Evolutionary conservation across 2,797 vertebrate genomes (phyloP), one percentile per base, ranked within the genome.

Genomic region (Scolopax bukidnonensis): DNA sequence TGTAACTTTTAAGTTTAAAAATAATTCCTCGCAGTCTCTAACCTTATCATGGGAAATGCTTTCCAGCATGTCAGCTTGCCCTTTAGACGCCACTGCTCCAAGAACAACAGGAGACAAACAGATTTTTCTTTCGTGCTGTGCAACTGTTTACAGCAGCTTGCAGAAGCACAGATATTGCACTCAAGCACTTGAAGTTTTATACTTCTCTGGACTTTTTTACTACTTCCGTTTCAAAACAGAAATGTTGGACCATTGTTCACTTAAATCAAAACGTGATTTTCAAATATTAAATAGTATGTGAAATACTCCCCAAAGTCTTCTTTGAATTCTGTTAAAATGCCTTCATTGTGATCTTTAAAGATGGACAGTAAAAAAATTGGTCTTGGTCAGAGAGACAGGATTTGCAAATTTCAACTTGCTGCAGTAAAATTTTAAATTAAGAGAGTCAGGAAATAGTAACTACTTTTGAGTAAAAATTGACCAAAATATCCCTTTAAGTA

Each of bases 1-100:
- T 91, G 54, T 51, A 91, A 94, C 89, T 75, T 89, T 14, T 61
- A 71, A 92, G 93, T 89, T 93, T 90, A 97, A 96, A 96, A 96
- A 95, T 92, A 96, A 93, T 56, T 94, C 53, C 59, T 91, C 63
- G 11, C 65, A 73, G 80, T 67, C 85, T 86, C 73, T 76, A 91
- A 84, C 79, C 79, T 94, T 94, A 93, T 90, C 84, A 75, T 10
- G 24, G 61, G 82, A 93, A 97, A 73, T 65, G 54, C 84, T 86
- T 91, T 92, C 73, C 76, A 92, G 94, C 50, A 84, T 90, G 89
- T 96, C 95, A 95, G 20, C 67, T 78, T 95, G 94, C 74, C 85
- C 96, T 96, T 96, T 96, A 91, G 91, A 92, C 76, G 50, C 28
- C 36, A 57, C 57, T 59, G 30, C 61, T 91, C 69, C n/a, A 59